Conservation (phyloP, 2,113 vertebrate species). For the Strix uralensis region DNA sequence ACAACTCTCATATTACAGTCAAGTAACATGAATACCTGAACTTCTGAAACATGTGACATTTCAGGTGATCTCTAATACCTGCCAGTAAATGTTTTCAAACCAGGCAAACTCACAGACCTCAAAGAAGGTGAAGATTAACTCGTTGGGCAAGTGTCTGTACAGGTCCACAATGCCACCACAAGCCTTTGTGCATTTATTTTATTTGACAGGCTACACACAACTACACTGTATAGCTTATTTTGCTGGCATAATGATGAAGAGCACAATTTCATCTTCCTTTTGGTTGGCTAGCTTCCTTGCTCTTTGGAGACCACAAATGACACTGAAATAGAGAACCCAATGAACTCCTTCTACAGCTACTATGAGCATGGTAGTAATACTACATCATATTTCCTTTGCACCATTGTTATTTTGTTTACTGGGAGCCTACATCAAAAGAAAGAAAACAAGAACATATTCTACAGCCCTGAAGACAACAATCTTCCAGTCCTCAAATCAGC, state of each 20-base stretch:
- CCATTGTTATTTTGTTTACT: background rate
- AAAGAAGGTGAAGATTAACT: background rate
- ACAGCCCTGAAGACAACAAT: background rate
- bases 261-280: background rate
- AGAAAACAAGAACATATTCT: background rate
- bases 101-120: background rate
- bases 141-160: accelerated
- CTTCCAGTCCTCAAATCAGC: background rate
- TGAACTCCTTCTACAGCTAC: background rate
- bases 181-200: background rate
- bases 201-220: background rate
- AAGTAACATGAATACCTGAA: background rate
- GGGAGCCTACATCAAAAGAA: background rate
- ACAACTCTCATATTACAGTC: background rate
- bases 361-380: background rate
- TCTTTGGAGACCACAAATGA: background rate
- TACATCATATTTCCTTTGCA: background rate
- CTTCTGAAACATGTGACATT: background rate
- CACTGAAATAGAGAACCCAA: background rate
- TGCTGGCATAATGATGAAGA: background rate
- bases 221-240: background rate
- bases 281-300: background rate
- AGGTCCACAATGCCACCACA: accelerated
- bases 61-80: accelerated
- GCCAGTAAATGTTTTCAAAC: background rate